These are phyloP conservation scores for Lepidurus packardi DNA, from an alignment of 1,140 invertebrate species.

Conservation along the genomic window DNA sequence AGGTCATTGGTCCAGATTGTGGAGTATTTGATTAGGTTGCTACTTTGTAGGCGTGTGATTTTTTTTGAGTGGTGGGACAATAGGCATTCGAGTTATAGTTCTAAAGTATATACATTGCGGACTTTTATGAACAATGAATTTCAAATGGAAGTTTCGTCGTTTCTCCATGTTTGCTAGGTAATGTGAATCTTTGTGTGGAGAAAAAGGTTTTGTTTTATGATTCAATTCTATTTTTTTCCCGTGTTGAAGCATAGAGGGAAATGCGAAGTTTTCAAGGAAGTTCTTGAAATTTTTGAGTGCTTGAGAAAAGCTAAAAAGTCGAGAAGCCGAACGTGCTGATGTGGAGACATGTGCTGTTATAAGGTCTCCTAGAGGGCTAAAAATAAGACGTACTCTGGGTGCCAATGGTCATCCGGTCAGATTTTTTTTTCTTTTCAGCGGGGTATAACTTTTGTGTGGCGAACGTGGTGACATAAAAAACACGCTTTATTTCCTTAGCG, in stretches of 20 bases:
- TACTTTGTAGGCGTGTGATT: not conserved
- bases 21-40: no score
- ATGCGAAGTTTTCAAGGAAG: not conserved
- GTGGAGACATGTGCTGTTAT: slow-evolving; percentile 21
- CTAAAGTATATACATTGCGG: not conserved
- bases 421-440: not conserved
- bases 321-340: not conserved
- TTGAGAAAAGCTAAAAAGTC: not conserved
- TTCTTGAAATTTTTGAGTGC: not conserved
- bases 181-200: not conserved
- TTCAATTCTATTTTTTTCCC: not conserved
- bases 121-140: not conserved
- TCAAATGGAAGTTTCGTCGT: slow-evolving; percentile 6
- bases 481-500: not conserved
- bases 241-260: not conserved
- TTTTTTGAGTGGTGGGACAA: not conserved
- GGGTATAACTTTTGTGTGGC: not conserved
- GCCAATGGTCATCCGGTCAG: slow-evolving; percentile 17
- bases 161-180: slow-evolving; percentile 2
- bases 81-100: not conserved
- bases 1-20: no score
- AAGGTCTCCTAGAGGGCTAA: slow-evolving; percentile 9
- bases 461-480: not conserved
- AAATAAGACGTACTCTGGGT: not conserved
- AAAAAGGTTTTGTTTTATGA: not conserved